These are phyloP conservation scores for Dendrocincla fuliginosa DNA, from an alignment of 2,797 vertebrate genomes.

Conservation along the genomic window DNA sequence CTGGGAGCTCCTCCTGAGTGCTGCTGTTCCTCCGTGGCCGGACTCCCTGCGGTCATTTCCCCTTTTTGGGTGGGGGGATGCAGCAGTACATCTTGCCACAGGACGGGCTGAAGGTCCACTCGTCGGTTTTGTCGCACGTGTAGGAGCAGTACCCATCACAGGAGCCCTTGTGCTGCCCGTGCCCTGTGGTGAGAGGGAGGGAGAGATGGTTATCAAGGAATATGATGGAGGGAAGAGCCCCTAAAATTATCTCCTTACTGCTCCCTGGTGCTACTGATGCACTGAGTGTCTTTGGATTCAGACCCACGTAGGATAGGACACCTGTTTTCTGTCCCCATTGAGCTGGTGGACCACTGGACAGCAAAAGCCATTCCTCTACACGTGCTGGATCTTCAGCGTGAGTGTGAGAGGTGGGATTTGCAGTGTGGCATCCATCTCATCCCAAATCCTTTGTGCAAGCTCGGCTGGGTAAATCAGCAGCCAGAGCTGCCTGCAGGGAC, in stretches of 20 bases:
- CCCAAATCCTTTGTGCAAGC: fast-evolving
- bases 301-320: not conserved
- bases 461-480: not conserved
- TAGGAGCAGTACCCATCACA: conserved; percentile 2
- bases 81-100: conserved; percentile 52
- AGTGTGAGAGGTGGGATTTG: fast-evolving
- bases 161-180: not conserved
- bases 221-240: not conserved
- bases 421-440: fast-evolving
- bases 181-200: not conserved
- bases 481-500: not conserved
- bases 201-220: not conserved
- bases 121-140: not conserved
- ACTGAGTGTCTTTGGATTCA: not conserved
- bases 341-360: fast-evolving
- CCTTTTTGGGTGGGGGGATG: conserved; percentile 13
- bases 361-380: not conserved
- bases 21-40: fast-evolving
- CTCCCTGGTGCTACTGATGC: not conserved
- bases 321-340: fast-evolving
- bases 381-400: fast-evolving
- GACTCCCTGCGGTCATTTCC: not conserved
- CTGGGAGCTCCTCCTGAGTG: fast-evolving
- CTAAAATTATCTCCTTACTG: not conserved
- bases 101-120: not conserved